These are phyloP conservation scores for Diabrotica virgifera DNA, from an alignment of 1,140 invertebrate species.

Conservation along the genomic window DNA sequence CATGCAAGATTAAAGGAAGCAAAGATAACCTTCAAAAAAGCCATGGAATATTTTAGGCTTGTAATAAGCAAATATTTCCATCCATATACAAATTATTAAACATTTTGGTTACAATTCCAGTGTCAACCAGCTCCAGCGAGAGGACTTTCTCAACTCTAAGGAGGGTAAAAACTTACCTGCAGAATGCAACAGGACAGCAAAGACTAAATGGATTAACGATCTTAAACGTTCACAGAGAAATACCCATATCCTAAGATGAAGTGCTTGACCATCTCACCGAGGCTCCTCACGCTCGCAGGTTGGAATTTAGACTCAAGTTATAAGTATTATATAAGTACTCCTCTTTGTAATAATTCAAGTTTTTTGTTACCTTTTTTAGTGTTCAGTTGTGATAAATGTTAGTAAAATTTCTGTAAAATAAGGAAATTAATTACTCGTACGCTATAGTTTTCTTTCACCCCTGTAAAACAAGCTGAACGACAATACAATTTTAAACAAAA, in stretches of 20 bases:
- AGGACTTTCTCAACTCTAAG: constrained; percentile 24
- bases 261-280: too few relatives aligned
- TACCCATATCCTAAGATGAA: constrained; percentile 5
- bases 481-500: too few relatives aligned
- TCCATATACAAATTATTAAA: not conserved
- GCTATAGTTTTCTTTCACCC: too few relatives aligned
- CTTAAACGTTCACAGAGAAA: constrained; percentile 22
- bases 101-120: not conserved
- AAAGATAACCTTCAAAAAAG: not conserved
- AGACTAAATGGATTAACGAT: constrained; percentile 24
- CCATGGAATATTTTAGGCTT: not conserved
- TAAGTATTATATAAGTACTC: too few relatives aligned
- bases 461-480: too few relatives aligned
- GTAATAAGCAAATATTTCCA: not conserved
- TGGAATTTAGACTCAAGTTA: too few relatives aligned
- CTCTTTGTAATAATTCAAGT: too few relatives aligned
- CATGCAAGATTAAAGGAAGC: not conserved
- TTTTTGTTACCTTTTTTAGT: too few relatives aligned
- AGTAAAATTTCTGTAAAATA: too few relatives aligned
- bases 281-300: too few relatives aligned
- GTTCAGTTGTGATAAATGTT: too few relatives aligned
- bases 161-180: constrained; percentile 24
- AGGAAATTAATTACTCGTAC: too few relatives aligned
- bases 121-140: not conserved
- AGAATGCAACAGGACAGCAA: constrained; percentile 12